Evolutionary conservation across 37 sponge, comb jelly and placozoan genomes (phyloP).

Genomic region (Chondrilla cf. caribensis): DNA sequence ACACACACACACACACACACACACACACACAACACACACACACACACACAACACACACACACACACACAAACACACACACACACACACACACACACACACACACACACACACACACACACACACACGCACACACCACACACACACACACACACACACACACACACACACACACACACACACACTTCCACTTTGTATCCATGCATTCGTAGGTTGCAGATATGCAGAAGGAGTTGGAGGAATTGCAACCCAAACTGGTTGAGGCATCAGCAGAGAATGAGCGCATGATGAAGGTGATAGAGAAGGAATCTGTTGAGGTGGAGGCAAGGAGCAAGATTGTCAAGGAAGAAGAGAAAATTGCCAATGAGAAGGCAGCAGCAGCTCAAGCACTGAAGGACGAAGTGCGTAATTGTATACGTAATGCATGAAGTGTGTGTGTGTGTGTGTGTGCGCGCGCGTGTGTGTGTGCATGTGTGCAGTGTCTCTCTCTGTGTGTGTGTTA

Average conservation of each 20-base stretch:
- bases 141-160: no score
- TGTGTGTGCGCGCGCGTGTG: neutral
- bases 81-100: no score
- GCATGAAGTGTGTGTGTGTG: neutral
- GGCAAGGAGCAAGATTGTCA: slow-evolving; percentile 83
- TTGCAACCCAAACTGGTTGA: slow-evolving; percentile 94
- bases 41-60: no score
- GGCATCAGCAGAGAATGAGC: slow-evolving; percentile 85
- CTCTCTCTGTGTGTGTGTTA: no score
- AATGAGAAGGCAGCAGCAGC: slow-evolving; percentile 90
- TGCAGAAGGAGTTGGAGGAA: slow-evolving; percentile 97
- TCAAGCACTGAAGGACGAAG: slow-evolving; percentile 93
- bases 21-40: no score
- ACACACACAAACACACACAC: no score
- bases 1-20: no score
- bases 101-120: no score
- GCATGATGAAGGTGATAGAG: slow-evolving; percentile 96
- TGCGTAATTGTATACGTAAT: neutral
- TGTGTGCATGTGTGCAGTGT: neutral
- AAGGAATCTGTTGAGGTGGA: slow-evolving; percentile 88
- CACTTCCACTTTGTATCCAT: no score
- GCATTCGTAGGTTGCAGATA: slow-evolving; percentile 86
- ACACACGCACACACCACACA: no score
- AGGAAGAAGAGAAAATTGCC: slow-evolving; percentile 87
- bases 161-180: no score